Evolutionary conservation across 2,888 invertebrate genomes (phyloP).

Genomic region (Allacma fusca): DNA sequence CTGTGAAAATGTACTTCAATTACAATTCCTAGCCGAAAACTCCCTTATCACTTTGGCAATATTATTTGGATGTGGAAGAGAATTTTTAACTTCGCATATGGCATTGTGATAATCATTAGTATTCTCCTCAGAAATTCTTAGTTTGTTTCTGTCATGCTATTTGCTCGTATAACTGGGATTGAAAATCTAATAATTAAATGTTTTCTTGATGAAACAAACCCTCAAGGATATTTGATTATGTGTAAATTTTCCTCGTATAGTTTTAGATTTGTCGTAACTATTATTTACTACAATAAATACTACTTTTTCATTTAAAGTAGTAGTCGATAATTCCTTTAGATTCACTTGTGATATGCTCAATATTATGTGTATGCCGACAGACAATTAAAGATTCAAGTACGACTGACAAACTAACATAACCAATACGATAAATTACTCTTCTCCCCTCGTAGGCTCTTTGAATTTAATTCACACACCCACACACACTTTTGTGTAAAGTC

Average conservation of each 20-base stretch:
- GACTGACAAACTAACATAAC: not conserved
- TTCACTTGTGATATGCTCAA: not conserved
- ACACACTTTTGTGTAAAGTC: no score
- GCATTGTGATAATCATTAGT: not conserved
- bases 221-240: no score
- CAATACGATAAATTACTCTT: constrained; percentile 1
- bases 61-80: constrained; percentile 27
- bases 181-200: no score
- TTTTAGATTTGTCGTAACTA: no score
- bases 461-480: constrained; percentile 1
- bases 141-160: no score
- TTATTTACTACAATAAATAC: no score
- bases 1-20: no score
- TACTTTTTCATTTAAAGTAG: not conserved
- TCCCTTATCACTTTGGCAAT: constrained; percentile 11
- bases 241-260: no score
- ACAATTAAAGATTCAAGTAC: constrained; percentile 4
- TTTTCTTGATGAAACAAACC: no score
- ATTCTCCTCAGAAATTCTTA: no score
- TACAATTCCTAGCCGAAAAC: not conserved
- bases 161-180: no score
- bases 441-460: constrained; percentile 7
- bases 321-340: not conserved
- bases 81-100: not conserved
- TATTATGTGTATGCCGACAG: not conserved